Base-by-base conservation (phyloP, 2,888 invertebrate species). In the Parnassius mnemosyne region DNA sequence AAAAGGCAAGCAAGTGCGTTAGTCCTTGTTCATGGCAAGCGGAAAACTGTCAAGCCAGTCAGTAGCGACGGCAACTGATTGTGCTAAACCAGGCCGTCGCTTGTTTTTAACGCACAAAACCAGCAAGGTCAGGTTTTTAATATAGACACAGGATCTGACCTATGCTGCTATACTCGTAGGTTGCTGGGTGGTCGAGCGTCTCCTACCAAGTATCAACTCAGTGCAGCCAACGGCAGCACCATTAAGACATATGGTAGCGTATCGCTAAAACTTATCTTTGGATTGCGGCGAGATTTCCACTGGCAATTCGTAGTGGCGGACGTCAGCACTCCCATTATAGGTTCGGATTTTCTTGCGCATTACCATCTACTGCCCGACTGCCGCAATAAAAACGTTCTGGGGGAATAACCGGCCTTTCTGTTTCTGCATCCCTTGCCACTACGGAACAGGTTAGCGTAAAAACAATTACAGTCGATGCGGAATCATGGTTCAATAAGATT, bases 71-170 rank as follows among this genome's bases (percentile, higher is more conserved):
- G 55, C 57, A 3, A 47, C 57, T 61, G 69, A 66, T 49, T 65
- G 69, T 55, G 42, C 46, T 16, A 2, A 34, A 1, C 3, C 41
- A 9, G 52, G 62, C 54, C 56, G 67, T 53, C 69, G 69, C 43
- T 49, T 67, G 1, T 69, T 69, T 50, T 51, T 68, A 3, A 65
- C 63, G 2, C 65, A 65, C 60, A 46, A 16, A 46, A 46, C 11
- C n/a, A 3, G 3, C 0, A 61, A 61, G 41, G 50, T 20, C 3
- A 53, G 43, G 7, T 66, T 62, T 44, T 25, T 66, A 0, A 60
- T 71, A 60, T 71, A 2, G 67, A 69, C 46, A 69, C 69, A 1
- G 67, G 69, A 0, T 67, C 68, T 1, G 67, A 68, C 12, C 41
- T 70, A 1, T 68, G 68, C 25, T 66, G 61, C n/a, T 56, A 16